Evolutionary conservation across 2,888 invertebrate species (phyloP), one percentile per base, ranked within the genome.

Genomic region (Macaria liturata): DNA sequence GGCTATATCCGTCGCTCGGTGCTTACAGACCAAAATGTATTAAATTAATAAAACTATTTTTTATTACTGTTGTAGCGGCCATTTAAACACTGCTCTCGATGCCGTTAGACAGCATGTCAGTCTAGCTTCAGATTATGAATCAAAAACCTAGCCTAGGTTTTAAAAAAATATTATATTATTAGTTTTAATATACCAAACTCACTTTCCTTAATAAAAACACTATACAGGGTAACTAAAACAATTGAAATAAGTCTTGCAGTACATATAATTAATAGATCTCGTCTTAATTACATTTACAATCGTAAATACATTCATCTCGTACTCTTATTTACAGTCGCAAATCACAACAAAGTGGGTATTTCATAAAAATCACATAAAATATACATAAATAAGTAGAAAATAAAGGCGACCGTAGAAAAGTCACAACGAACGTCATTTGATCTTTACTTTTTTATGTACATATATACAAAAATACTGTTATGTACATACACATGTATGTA

Each of bases 191-290:
- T 20, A 20, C 20, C 20, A 20, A 20, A 20, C 20, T 20, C 2
- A 20, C 20, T 20, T 20, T 20, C 20, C 20, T 2, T 20, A 20
- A 20, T 37, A 37, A 37, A 34, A 37, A 37, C 4, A 37, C 4
- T 4, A 6, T 3, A n/a, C 5, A 7, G 4, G 34, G 7, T 6
- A 49, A 46, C n/a, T 20, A 70, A 76, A 72, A 67, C 20, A 48
- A 51, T 31, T 51, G 45, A 75, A 80, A 79, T 76, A 2, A 58
- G 52, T 64, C 76, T 79, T 83, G 84, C 77, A 75, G 76, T 84
- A 78, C 80, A 82, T 87, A 86, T 88, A 84, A 77, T 86, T 87
- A 81, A 81, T 86, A 86, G 85, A 88, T 88, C 85, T 86, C 79
- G 80, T 84, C 80, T 84, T 83, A 86, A 83, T 85, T 86, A 81